phyloP scores from a whole-genome alignment of 35 echinoderm and acorn worm genomes.

The Apostichopus californicus region DNA sequence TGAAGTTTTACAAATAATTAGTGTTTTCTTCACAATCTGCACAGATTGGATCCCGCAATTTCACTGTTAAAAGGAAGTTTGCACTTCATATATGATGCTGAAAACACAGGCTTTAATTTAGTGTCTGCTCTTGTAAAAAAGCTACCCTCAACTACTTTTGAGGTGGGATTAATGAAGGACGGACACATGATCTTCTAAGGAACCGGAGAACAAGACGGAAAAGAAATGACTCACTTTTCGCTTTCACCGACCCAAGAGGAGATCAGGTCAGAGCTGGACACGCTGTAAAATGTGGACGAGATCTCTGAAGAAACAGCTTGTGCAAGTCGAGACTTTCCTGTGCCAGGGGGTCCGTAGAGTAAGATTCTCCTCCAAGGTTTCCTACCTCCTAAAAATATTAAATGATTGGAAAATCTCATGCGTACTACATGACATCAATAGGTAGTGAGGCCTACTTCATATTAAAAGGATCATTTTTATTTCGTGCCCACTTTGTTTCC shows the following conservation, averaged over 20 bases:
- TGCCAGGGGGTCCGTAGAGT: slow-evolving; percentile 94
- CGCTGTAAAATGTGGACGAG: slow-evolving; percentile 88
- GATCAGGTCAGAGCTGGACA: slow-evolving; percentile 94
- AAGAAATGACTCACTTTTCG: slow-evolving; percentile 71
- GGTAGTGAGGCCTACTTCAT: neutral
- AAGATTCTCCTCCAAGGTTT: slow-evolving; percentile 92
- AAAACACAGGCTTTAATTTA: too few relatives aligned
- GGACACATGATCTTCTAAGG: neutral
- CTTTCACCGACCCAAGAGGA: slow-evolving; percentile 98
- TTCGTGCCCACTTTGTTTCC: neutral
- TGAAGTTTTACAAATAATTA: neutral
- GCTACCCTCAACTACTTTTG: neutral
- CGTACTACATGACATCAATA: neutral
- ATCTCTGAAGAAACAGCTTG: slow-evolving; percentile 93
- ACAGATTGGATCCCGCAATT: neutral
- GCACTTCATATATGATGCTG: neutral
- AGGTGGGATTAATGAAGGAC: too few relatives aligned
- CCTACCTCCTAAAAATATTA: slow-evolving; percentile 44
- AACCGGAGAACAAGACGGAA: neutral
- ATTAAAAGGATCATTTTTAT: slow-evolving; percentile 1
- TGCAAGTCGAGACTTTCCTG: slow-evolving; percentile 91
- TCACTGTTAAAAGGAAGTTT: neutral
- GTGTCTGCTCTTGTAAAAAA: neutral
- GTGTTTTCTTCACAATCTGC: neutral
- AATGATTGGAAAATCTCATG: neutral